Evolutionary conservation across 2,113 vertebrate species (phyloP), one percentile per base, ranked within the genome.

Genomic region (Baryphthengus martii): DNA sequence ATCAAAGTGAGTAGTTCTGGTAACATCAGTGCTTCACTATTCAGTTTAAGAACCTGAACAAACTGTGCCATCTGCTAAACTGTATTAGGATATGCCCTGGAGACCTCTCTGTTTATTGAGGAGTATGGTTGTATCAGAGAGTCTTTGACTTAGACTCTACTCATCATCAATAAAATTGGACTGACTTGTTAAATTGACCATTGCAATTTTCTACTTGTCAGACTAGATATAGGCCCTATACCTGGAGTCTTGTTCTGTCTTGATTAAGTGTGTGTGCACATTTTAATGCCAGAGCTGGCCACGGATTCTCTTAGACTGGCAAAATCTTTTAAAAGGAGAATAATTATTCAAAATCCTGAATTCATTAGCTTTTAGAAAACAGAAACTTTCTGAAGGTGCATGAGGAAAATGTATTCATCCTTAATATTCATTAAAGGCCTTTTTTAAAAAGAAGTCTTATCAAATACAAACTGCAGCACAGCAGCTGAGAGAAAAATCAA

Each of bases 281-380:
- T 80, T 80, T 80, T 39, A 17, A 35, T 52, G 20, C 5, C n/a
- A 85, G 49, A 76, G 52, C 21, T 53, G 7, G 89, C 44, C 18
- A 78, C 67, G 87, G 35, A 68, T 50, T 62, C 61, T 90, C 29
- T 70, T 83, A 37, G 33, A 39, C 37, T 68, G 29, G 67, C 40
- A 94, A 59, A 74, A 45, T 91, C 86, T 77, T 79, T 78, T 62
- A 33, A 65, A 71, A 95, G 92, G 52, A 62, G 33, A 25, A 16
- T 81, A 89, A 85, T 88, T 89, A 90, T 90, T 89, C 18, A 40
- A 95, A 94, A 79, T 90, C 33, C 35, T 50, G 85, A 83, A 26
- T 92, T 92, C 20, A 39, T 79, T 93, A 58, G 16, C 56, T 95
- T 95, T 94, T 71, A 92, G 79, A 89, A 91, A 85, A 20, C 55